Conservation (phyloP, 2,113 vertebrate genomes). For the Marmota monax region DNA sequence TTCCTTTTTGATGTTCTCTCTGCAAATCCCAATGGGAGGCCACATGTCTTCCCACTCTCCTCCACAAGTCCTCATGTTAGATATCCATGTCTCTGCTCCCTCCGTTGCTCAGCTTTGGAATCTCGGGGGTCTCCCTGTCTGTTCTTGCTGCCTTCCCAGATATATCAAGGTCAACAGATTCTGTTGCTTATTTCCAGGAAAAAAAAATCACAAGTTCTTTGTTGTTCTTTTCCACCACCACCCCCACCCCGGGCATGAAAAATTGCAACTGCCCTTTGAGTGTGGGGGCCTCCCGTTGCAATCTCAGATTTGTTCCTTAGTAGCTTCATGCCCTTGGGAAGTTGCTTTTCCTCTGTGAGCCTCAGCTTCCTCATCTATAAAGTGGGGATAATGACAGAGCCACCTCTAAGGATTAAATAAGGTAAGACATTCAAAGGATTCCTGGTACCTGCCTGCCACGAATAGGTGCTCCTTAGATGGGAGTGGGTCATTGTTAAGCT, state of each 20-base stretch:
- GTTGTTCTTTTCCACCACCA: not conserved
- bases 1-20: not conserved
- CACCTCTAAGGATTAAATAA: not conserved
- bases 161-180: not conserved
- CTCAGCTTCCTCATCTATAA: not conserved
- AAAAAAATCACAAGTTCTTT: not conserved
- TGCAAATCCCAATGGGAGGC: not conserved
- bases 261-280: not conserved
- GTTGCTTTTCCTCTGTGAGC: not conserved
- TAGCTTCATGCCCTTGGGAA: not conserved
- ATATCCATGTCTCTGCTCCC: not conserved
- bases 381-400: not conserved
- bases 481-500: fast-evolving
- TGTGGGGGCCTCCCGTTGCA: not conserved
- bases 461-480: not conserved
- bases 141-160: not conserved
- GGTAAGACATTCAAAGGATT: not conserved
- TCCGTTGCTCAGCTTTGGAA: not conserved
- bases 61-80: not conserved
- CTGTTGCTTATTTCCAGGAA: not conserved
- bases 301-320: not conserved
- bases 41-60: not conserved
- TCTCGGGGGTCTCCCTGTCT: not conserved
- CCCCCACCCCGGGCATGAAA: not conserved
- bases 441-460: not conserved